Percentiles rank a stretch among this genome's conserved stretches.
These are phyloP conservation scores for Rhipidura dahli DNA, from an alignment of 2,113 vertebrate genomes.

Conservation along the genomic window DNA sequence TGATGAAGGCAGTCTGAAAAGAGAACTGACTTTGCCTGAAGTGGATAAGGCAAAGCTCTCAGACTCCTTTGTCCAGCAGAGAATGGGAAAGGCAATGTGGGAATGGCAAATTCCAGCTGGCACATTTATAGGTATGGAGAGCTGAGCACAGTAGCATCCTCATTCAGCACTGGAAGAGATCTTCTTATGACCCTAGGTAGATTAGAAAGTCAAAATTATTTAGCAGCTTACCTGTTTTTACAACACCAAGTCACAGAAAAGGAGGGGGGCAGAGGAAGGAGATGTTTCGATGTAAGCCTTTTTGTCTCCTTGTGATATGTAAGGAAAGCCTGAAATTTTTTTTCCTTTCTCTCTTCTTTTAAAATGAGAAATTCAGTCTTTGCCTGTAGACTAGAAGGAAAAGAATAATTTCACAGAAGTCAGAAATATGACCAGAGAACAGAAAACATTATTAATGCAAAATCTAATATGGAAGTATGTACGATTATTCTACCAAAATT, in stretches of 20 bases:
- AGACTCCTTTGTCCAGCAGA: not conserved
- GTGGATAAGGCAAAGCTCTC: not conserved
- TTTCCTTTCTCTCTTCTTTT: not conserved
- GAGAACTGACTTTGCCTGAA: not conserved
- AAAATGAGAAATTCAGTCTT: not conserved
- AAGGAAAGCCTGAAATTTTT: not conserved
- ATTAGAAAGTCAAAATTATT: not conserved
- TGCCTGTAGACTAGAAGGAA: not conserved
- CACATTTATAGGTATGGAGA: not conserved
- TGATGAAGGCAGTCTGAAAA: not conserved
- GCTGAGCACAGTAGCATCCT: not conserved
- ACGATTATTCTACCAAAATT: not conserved
- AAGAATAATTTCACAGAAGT: not conserved
- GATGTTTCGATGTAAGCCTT: not conserved
- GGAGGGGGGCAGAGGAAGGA: not conserved
- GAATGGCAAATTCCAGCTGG: conserved; percentile 2
- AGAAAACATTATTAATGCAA: not conserved
- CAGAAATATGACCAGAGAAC: not conserved
- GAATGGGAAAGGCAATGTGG: not conserved
- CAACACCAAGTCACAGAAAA: not conserved
- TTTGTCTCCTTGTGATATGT: not conserved
- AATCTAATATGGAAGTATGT: not conserved
- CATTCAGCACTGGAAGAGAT: not conserved
- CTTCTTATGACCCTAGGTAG: not conserved
- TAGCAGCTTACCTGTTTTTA: not conserved